These are phyloP conservation scores for Oxyura jamaicensis DNA, from an alignment of 2,113 vertebrate species.

Conservation along the genomic window DNA sequence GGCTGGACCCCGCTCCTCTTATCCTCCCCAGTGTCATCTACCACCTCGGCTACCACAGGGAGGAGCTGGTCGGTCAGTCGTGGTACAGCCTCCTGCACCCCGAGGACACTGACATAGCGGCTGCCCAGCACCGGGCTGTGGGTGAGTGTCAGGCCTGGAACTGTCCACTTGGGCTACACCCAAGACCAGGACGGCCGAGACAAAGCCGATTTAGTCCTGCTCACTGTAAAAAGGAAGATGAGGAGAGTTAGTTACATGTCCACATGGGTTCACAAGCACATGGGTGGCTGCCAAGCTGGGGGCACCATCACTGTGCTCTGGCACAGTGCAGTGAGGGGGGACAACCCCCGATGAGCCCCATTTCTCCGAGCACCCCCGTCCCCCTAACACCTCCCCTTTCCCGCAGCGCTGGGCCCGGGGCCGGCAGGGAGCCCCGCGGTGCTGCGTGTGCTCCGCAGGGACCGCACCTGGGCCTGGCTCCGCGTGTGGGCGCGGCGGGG, in stretches of 20 bases:
- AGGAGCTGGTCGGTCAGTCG: constrained; percentile 79
- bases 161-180: neutral
- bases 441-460: neutral
- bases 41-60: constrained; percentile 78
- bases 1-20: neutral
- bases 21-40: constrained; percentile 73
- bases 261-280: neutral
- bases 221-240: rapidly evolving
- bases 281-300: neutral
- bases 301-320: rapidly evolving
- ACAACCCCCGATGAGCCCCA: rapidly evolving
- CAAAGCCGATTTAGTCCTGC: rapidly evolving
- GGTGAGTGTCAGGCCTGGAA: constrained; percentile 62
- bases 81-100: constrained; percentile 88
- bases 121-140: constrained; percentile 73
- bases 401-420: neutral
- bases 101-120: constrained; percentile 71
- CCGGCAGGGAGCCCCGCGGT: neutral
- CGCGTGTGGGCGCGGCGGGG: neutral
- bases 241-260: neutral
- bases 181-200: neutral
- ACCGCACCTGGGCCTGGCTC: constrained; percentile 44
- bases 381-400: neutral
- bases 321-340: too few species aligned
- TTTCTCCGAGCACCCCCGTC: neutral